A percentile compares a stretch with the other conserved stretches of the same genome.
Evolutionary conservation across 2,888 invertebrate species (phyloP).

Genomic region (Phasia obesa): DNA sequence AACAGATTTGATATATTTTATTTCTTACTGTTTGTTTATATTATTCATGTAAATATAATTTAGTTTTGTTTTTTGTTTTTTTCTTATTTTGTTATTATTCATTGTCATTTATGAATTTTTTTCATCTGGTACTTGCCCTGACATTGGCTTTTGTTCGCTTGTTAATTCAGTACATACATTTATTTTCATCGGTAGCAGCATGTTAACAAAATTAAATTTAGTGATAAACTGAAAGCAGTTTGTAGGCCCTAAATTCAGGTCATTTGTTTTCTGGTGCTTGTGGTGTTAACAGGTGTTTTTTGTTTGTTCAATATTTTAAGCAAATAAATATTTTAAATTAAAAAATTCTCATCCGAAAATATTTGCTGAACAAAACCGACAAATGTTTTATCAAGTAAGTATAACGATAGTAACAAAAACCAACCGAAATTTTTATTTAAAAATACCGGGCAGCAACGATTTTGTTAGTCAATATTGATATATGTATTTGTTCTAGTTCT

Average conservation of each 20-base stretch:
- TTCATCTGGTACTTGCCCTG: constrained; percentile 31
- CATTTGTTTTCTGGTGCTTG: constrained; percentile 55
- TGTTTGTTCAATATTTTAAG: neutral
- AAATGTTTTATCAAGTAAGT: constrained; percentile 60
- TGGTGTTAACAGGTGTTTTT: constrained; percentile 61
- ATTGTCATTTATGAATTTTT: constrained; percentile 20
- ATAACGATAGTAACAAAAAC: neutral
- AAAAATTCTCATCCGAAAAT: too few species aligned
- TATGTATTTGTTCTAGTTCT: too few species aligned
- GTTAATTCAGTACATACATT: constrained; percentile 48
- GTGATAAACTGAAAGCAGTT: neutral
- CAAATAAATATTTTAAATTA: neutral
- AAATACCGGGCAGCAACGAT: too few species aligned
- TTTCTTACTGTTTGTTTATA: too few species aligned
- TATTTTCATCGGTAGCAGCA: constrained; percentile 49
- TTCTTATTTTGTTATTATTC: constrained; percentile 1
- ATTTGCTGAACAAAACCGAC: neutral
- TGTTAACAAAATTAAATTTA: constrained; percentile 32
- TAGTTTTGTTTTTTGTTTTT: too few species aligned
- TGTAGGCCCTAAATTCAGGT: constrained; percentile 22
- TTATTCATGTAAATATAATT: neutral
- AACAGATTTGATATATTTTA: too few species aligned
- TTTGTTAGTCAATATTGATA: too few species aligned
- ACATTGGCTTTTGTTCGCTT: constrained; percentile 46
- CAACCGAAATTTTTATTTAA: too few species aligned